Evolutionary conservation across 2,888 invertebrate genomes (phyloP).

Genomic region (Agelastica alni): DNA sequence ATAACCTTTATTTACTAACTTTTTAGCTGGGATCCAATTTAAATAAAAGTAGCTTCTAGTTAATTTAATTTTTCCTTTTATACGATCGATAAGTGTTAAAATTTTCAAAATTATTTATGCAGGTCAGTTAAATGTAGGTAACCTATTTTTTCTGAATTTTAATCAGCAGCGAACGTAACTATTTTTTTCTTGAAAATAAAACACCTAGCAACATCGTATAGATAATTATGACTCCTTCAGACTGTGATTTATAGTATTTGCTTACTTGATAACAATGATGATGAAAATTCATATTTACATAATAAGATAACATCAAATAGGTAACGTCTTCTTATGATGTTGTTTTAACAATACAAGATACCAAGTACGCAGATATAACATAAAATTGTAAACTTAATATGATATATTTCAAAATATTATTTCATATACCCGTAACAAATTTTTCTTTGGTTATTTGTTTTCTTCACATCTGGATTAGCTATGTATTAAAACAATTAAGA

Average conservation of each 20-base stretch:
- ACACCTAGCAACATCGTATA: neutral
- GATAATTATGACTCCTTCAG: constrained; percentile 17
- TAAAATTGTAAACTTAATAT: neutral
- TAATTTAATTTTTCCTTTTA: too few relatives aligned
- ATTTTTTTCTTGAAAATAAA: neutral
- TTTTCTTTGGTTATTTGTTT: too few relatives aligned
- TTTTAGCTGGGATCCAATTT: too few relatives aligned
- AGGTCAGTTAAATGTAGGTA: too few relatives aligned
- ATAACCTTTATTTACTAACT: too few relatives aligned
- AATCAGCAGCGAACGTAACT: too few relatives aligned
- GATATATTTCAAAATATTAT: too few relatives aligned
- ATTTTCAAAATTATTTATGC: neutral
- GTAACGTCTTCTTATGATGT: constrained; percentile 13
- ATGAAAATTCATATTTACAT: constrained; percentile 41
- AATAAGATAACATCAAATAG: constrained; percentile 27
- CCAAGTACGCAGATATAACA: neutral
- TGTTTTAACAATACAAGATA: neutral
- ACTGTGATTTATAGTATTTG: constrained; percentile 30
- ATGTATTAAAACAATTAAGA: too few relatives aligned
- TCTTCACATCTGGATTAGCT: too few relatives aligned
- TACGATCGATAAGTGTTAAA: neutral
- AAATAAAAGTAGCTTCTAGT: too few relatives aligned
- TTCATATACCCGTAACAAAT: too few relatives aligned
- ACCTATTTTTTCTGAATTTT: too few relatives aligned
- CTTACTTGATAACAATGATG: constrained; percentile 26